Evolutionary conservation across 2,113 vertebrate species (phyloP).

Genomic region (Gobio gobio): DNA sequence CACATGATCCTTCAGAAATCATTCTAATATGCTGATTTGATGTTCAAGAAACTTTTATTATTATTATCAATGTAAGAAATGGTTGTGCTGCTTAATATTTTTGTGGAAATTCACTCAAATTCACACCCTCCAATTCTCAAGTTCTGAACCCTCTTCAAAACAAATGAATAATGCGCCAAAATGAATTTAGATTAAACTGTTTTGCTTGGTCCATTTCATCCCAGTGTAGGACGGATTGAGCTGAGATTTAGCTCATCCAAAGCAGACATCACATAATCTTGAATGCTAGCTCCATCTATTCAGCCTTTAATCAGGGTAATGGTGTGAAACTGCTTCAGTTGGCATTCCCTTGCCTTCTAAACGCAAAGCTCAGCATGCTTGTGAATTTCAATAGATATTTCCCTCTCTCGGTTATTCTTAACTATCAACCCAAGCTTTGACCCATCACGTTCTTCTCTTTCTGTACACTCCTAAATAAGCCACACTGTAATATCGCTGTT

Average conservation of each 20-base stretch:
- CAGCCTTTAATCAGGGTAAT: slow-evolving; percentile 37
- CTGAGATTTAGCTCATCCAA: not conserved
- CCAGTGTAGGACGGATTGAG: not conserved
- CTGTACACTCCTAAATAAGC: not conserved
- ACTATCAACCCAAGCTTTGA: not conserved
- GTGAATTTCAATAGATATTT: slow-evolving; percentile 18
- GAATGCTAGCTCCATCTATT: not conserved
- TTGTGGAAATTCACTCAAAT: too few relatives aligned
- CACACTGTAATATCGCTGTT: slow-evolving; percentile 3
- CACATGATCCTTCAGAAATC: too few relatives aligned
- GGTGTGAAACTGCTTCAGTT: slow-evolving; percentile 61
- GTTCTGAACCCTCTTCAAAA: not conserved
- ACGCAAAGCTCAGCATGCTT: slow-evolving; percentile 1
- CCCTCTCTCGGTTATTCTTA: not conserved
- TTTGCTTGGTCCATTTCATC: not conserved
- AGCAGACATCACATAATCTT: slow-evolving; percentile 12
- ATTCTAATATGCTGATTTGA: too few relatives aligned
- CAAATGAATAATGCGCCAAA: not conserved
- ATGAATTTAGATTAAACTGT: not conserved
- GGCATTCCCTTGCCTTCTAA: slow-evolving; percentile 56
- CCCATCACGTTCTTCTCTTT: not conserved
- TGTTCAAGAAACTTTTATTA: too few relatives aligned
- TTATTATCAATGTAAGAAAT: too few relatives aligned
- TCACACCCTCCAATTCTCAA: not conserved
- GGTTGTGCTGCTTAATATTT: too few relatives aligned